Base-by-base conservation (phyloP, 1,140 invertebrate genomes). In the Sesamia nonagrioides region DNA sequence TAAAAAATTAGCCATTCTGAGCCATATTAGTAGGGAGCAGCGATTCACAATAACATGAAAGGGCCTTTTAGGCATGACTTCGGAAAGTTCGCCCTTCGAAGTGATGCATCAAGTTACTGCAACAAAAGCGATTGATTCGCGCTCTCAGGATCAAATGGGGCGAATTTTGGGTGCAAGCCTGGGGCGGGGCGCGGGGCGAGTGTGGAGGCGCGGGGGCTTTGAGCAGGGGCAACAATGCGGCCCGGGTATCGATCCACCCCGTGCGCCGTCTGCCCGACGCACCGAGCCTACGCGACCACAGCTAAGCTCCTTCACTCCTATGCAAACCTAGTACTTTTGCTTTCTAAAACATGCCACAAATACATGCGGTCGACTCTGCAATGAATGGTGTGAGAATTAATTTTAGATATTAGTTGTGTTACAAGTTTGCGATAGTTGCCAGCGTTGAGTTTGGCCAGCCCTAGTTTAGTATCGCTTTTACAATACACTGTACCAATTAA, bases 171-270 rank as follows among this genome's bases (percentile, higher is more conserved):
- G 80, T 88, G 86, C 86, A 86, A 79, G 85, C 56, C 45, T 79
- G 76, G 81, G 66, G 80, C 68, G 50, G 82, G 54, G 84, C 60
- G 72, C 74, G 60, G 74, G 33, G 42, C 18, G 77, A 52, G 81
- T 78, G 84, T 71, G 86, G 79, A 66, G 82, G 54, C 66, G 79
- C 73, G 79, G 84, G 77, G 78, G 74, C 85, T 68, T 82, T 84
- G 84, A 83, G 80, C 79, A 82, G 78, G 86, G 86, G 85, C 66
- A 92, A 93, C 91, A 93, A 93, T 92, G 91, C 91, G 92, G 90
- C 92, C 91, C 50, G 83, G 84, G 88, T 94, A 94, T 94, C 91
- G 92, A 94, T 94, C 90, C 90, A 86, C 89, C 88, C 85, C 89
- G 89, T 85, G 74, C 78, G 83, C 82, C 86, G 88, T 89, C 90